Evolutionary conservation across 2,113 vertebrate species (phyloP).

Genomic region (Eudyptes chrysolophus): DNA sequence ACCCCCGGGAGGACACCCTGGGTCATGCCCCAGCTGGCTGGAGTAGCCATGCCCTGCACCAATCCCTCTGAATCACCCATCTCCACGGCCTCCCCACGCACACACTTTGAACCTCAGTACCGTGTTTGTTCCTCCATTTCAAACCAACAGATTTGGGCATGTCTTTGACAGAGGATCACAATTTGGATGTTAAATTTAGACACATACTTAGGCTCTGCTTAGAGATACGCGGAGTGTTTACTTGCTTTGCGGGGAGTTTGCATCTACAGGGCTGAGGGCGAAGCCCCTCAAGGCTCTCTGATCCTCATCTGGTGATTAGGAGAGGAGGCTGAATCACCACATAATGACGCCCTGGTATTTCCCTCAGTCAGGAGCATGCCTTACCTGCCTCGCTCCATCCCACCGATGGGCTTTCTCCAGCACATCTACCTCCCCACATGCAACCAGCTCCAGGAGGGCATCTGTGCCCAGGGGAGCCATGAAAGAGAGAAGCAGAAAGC

Average conservation of each 20-base stretch:
- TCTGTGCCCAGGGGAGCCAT: background rate
- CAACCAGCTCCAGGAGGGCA: background rate
- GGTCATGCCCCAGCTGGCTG: background rate
- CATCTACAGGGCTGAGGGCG: constrained; percentile 25
- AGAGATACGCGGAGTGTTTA: constrained; percentile 23
- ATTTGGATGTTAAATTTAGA: constrained; percentile 68
- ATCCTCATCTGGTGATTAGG: background rate
- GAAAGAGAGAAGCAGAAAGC: background rate
- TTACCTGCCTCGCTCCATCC: background rate
- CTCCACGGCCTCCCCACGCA: background rate
- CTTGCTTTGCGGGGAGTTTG: background rate
- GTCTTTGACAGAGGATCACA: constrained; percentile 18
- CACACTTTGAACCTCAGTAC: background rate
- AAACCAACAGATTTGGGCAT: constrained; percentile 42
- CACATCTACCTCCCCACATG: background rate
- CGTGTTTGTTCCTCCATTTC: background rate
- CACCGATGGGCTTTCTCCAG: background rate
- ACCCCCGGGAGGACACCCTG: background rate
- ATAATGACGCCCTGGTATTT: constrained; percentile 53
- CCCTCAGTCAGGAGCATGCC: background rate
- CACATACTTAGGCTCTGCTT: background rate
- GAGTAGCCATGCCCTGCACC: background rate
- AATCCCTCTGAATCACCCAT: background rate
- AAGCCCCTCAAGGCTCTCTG: constrained; percentile 50
- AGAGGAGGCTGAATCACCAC: constrained; percentile 52